These are phyloP conservation scores for Drosophila vallismaia DNA, from an alignment of 2,888 invertebrate genomes.

Conservation along the genomic window DNA sequence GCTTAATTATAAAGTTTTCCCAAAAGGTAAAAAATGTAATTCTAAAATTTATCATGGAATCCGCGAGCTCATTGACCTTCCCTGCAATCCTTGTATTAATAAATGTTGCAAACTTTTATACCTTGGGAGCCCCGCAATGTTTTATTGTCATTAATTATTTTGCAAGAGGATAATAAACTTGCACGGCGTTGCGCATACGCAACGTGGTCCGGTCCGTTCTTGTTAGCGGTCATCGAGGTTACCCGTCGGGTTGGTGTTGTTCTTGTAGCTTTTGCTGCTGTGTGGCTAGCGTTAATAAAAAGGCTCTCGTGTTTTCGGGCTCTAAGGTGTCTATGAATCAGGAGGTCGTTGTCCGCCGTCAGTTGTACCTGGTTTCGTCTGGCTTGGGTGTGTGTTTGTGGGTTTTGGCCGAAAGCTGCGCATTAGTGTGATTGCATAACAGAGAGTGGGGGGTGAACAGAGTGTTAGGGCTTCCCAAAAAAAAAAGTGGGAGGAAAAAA, in stretches of 20 bases:
- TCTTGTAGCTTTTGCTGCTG: constrained; percentile 54
- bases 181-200: constrained; percentile 45
- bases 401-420: constrained; percentile 67
- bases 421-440: constrained; percentile 78
- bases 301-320: constrained; percentile 33
- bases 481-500: constrained; percentile 13
- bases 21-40: not conserved
- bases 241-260: constrained; percentile 8
- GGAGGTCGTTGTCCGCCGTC: constrained; percentile 40
- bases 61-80: constrained; percentile 1
- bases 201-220: constrained; percentile 26
- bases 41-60: not conserved
- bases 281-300: constrained; percentile 71
- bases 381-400: constrained; percentile 10
- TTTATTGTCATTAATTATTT: constrained; percentile 40
- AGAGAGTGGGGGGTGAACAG: constrained; percentile 11
- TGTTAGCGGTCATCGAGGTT: constrained; percentile 38
- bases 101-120: constrained; percentile 11
- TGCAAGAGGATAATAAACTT: constrained; percentile 22
- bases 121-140: constrained; percentile 13
- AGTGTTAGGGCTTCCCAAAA: not conserved
- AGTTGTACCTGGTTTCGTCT: constrained; percentile 34
- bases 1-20: not conserved
- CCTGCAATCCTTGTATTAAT: constrained; percentile 2
- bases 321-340: constrained; percentile 43